Base-by-base conservation (phyloP, 2,888 invertebrate species). In the Lottia gigantea region DNA sequence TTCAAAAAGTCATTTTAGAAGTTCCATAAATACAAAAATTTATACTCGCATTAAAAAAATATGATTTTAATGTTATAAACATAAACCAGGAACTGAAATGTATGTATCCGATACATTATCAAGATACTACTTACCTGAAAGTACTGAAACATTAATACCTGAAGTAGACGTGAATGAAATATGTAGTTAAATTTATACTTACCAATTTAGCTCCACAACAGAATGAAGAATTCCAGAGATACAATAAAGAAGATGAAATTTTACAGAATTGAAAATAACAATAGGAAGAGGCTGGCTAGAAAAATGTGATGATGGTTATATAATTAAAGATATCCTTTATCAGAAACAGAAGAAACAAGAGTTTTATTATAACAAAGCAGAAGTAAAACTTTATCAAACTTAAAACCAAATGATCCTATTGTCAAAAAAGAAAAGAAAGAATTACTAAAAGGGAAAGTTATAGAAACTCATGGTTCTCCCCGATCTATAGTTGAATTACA, bases 251-350 rank as follows among this genome's bases (percentile, higher is more conserved):
- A 16, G 68, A 71, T 64, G 12, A 16, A 11, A 49, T 31, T 15
- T n/a, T 72, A n/a, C 69, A 72, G 45, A n/a, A 23, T 46, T 72
- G 16, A 69, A 61, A 46, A 19, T 26, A 23, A 45, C 31, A 15
- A 62, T 72, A 40, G 11, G 16, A 26, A 25, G 16, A 25, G 68
- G 68, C 15, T 72, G 63, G 66, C 68, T 70, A 7, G 19, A 31
- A 4, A 12, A 23, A 23, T 7, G 26, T 70, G 47, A 19, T 19
- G 11, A 19, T 49, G 49, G 49, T 49, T 16, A 8, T 19, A 49
- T 19, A 8, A 49, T 19, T 19, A 49, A 19, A 49, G 49, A 49
- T 19, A 19, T 49, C 16, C 49, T 49, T 16, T 3, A 19, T 14
- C 16, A 49, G 8, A 49, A 11, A 49, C 49, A 47, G n/a, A 47